Evolutionary conservation across 2,797 vertebrate species (phyloP).

Genomic region (Cetoscarus ocellatus): DNA sequence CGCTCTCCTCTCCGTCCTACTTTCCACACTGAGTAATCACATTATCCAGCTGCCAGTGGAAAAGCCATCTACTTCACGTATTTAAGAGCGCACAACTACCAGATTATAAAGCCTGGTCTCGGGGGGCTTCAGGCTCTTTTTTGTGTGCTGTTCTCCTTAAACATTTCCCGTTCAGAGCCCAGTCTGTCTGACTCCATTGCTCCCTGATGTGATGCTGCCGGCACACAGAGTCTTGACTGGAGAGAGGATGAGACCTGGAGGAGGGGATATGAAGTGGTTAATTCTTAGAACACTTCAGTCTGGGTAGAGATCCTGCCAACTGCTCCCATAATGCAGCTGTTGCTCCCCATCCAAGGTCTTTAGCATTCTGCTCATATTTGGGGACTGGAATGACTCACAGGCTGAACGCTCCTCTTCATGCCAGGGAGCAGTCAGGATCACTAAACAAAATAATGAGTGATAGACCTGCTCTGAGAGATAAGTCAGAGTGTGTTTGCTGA

Average conservation of each 20-base stretch:
- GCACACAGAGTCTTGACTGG: constrained; percentile 60
- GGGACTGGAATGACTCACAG: constrained; percentile 15
- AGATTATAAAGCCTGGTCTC: constrained; percentile 43
- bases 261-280: constrained; percentile 75
- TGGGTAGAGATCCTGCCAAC: constrained; percentile 54
- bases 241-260: constrained; percentile 64
- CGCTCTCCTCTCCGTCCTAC: constrained; percentile 39
- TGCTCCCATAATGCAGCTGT: constrained; percentile 63
- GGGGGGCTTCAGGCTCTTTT: constrained; percentile 19
- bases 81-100: constrained; percentile 59
- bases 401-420: neutral
- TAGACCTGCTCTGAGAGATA: no score
- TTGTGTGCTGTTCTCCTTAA: constrained; percentile 39
- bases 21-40: constrained; percentile 64
- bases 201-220: constrained; percentile 42
- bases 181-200: constrained; percentile 48
- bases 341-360: constrained; percentile 55
- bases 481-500: neutral
- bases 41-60: constrained; percentile 65
- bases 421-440: constrained; percentile 17
- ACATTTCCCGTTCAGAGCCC: constrained; percentile 43
- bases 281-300: constrained; percentile 54
- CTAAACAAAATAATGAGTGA: neutral
- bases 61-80: constrained; percentile 64
- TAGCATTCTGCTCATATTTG: constrained; percentile 71